Percentiles rank a stretch among this genome's conserved stretches.
Evolutionary conservation across 2,888 invertebrate species (phyloP).

Genomic region (Spatulosminthurus flaviceps): DNA sequence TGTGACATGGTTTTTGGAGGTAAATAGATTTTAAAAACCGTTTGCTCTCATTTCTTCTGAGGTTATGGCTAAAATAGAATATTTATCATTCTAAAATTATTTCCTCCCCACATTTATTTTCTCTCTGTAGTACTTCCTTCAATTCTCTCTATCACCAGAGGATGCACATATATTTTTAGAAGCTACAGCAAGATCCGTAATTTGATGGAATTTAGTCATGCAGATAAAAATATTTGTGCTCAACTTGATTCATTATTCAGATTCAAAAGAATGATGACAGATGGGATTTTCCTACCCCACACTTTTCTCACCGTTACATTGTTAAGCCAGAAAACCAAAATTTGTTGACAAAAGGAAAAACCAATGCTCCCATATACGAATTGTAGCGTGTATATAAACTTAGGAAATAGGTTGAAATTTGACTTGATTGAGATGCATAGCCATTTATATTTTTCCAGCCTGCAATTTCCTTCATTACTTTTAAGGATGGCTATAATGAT

Average conservation of each 20-base stretch:
- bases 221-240: constrained; percentile 12
- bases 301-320: not conserved
- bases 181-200: not conserved
- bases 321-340: not conserved
- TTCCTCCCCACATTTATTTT: not conserved
- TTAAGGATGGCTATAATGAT: no score
- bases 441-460: no score
- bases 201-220: constrained; percentile 25
- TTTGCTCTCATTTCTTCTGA: constrained; percentile 29
- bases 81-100: no score
- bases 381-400: no score
- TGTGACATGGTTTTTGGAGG: constrained; percentile 20
- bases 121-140: not conserved
- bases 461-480: no score
- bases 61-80: constrained; percentile 10
- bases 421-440: no score
- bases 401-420: no score
- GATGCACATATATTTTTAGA: not conserved
- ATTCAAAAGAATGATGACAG: constrained; percentile 2
- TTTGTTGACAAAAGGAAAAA: not conserved
- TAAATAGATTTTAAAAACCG: constrained; percentile 17
- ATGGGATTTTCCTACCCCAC: not conserved
- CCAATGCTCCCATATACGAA: not conserved
- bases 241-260: not conserved
- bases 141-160: no score